These are phyloP conservation scores for Pontoporia blainvillei DNA, from an alignment of 2,113 vertebrate genomes.

Conservation along the genomic window DNA sequence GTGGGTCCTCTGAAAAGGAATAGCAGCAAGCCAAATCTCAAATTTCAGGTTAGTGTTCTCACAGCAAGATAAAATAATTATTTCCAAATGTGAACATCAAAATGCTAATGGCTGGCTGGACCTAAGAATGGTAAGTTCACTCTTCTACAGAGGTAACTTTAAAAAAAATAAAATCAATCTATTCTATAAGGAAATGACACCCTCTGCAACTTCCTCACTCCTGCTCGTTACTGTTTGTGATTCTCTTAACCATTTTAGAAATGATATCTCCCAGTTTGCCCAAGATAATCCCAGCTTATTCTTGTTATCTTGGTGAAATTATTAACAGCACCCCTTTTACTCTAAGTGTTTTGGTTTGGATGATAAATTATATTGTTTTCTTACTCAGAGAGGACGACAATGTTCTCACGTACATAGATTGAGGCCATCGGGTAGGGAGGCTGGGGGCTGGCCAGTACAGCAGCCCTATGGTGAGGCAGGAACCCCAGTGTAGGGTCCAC, in stretches of 20 bases:
- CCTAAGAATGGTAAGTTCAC: not conserved
- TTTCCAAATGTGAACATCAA: not conserved
- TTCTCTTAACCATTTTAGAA: not conserved
- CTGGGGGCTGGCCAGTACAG: not conserved
- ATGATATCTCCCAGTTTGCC: not conserved
- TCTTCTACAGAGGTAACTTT: not conserved
- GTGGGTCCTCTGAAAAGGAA: not conserved
- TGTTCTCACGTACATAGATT: not conserved
- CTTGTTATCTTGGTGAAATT: not conserved
- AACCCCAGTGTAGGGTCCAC: fast-evolving
- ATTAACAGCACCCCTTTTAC: not conserved
- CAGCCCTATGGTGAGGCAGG: fast-evolving
- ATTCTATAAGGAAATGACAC: not conserved
- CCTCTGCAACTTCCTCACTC: not conserved
- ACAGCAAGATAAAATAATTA: not conserved
- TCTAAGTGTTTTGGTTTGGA: not conserved
- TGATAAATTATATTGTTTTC: not conserved
- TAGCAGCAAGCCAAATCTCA: not conserved
- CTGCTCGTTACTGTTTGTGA: not conserved
- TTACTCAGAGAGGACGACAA: not conserved
- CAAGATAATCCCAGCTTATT: not conserved
- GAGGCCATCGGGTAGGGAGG: not conserved
- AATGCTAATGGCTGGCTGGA: not conserved
- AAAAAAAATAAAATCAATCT: not conserved
- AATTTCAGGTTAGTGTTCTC: not conserved